Base-by-base conservation (phyloP, 2,888 invertebrate species). In the Endomychus coccineus region DNA sequence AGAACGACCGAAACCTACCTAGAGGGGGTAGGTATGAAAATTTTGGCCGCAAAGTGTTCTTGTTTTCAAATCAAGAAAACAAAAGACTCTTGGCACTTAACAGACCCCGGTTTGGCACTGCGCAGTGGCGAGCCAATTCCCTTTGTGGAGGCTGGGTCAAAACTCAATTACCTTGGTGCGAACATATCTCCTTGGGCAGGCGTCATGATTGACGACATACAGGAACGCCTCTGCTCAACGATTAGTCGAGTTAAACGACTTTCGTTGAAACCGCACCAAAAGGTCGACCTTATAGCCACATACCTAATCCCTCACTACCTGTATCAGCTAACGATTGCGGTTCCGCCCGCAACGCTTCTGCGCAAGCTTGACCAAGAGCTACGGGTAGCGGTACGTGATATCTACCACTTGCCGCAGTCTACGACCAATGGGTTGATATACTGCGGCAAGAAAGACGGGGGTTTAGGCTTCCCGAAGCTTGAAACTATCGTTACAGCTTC, bases 191-290 rank as follows among this genome's bases (percentile, higher is more conserved):
- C 55, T 46, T 42, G 53, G 54, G 36, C 39, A 1, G 51, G 51
- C 4, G 24, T 51, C 11, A n/a, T n/a, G n/a, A n/a, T n/a, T n/a
- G n/a, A n/a, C n/a, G n/a, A n/a, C n/a, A n/a, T n/a, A n/a, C n/a
- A n/a, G n/a, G n/a, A n/a, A n/a, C n/a, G n/a, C n/a, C n/a, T n/a
- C n/a, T n/a, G n/a, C n/a, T n/a, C n/a, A n/a, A n/a, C n/a, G n/a
- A n/a, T n/a, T n/a, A n/a, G n/a, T n/a, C n/a, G n/a, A n/a, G n/a
- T n/a, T n/a, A n/a, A n/a, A n/a, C n/a, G n/a, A n/a, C n/a, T n/a
- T n/a, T n/a, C n/a, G n/a, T n/a, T n/a, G 6, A 64, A 64, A 41
- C 65, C 63, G 3, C 59, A 59, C 34, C 64, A 66, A 38, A 51
- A 61, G 44, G 32, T 64, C 6, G 51, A 57, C 25, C 41, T 62